phyloP scores from a whole-genome alignment of 2,113 vertebrate genomes.

The Sander vitreus region DNA sequence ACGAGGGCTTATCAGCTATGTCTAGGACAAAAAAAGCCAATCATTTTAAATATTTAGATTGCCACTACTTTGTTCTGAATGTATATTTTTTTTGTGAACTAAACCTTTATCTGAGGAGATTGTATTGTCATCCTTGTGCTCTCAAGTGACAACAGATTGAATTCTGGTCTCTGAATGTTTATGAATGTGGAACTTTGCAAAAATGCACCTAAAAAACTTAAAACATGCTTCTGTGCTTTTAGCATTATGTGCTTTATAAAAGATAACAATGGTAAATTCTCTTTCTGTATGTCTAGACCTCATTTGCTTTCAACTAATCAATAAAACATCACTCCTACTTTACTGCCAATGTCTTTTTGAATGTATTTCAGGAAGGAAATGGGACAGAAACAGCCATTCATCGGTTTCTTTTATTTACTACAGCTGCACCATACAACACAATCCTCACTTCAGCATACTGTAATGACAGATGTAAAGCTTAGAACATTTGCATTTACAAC shows the following conservation, averaged over 20 bases:
- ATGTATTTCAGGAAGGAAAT: not conserved
- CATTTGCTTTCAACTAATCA: slow-evolving; percentile 76
- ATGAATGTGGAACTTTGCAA: slow-evolving; percentile 80
- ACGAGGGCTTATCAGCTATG: slow-evolving; percentile 26
- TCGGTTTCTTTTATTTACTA: slow-evolving; percentile 32
- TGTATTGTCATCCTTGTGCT: slow-evolving; percentile 69
- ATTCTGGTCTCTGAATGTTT: slow-evolving; percentile 75
- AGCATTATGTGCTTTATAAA: slow-evolving; percentile 77
- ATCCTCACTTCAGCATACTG: slow-evolving; percentile 8
- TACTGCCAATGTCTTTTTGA: not conserved
- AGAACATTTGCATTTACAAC: slow-evolving; percentile 36
- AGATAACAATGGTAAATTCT: slow-evolving; percentile 61
- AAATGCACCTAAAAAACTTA: slow-evolving; percentile 75
- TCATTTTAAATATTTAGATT: slow-evolving; percentile 46
- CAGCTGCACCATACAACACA: slow-evolving; percentile 50
- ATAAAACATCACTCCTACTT: slow-evolving; percentile 75
- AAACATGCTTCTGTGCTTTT: slow-evolving; percentile 78
- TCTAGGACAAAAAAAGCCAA: slow-evolving; percentile 38
- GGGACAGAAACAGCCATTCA: not conserved
- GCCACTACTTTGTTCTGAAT: slow-evolving; percentile 70
- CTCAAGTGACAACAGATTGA: slow-evolving; percentile 63
- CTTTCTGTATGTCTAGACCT: slow-evolving; percentile 74
- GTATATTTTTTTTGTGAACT: slow-evolving; percentile 65
- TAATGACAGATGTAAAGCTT: slow-evolving; percentile 21
- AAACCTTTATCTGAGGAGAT: slow-evolving; percentile 75